Evolutionary conservation across 2,888 invertebrate genomes (phyloP).

Genomic region (Steromphala cineraria): DNA sequence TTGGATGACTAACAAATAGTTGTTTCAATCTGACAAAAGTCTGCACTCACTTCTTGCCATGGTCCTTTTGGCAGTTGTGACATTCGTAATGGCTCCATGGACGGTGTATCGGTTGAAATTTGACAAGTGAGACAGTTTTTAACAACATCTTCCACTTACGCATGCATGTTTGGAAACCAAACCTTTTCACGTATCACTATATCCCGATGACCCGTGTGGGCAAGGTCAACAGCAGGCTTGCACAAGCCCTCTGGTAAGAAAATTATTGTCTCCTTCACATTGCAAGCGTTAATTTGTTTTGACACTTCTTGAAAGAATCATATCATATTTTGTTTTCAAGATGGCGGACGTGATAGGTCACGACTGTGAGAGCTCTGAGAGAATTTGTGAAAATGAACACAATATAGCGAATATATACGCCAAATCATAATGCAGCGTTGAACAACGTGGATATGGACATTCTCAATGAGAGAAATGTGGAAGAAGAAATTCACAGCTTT

Average conservation of each 20-base stretch:
- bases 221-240: constrained; percentile 31
- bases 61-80: too few relatives aligned
- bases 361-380: too few relatives aligned
- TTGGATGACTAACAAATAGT: constrained; percentile 27
- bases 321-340: background rate
- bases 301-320: background rate
- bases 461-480: too few relatives aligned
- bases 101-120: background rate
- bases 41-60: background rate
- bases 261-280: background rate
- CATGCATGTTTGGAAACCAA: constrained; percentile 44
- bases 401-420: too few relatives aligned
- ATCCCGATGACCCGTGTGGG: constrained; percentile 44
- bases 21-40: constrained; percentile 33
- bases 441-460: too few relatives aligned
- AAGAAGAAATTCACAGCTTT: too few relatives aligned
- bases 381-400: too few relatives aligned
- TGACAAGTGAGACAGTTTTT: background rate
- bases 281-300: background rate
- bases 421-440: too few relatives aligned
- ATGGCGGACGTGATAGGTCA: too few relatives aligned
- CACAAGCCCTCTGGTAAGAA: constrained; percentile 29
- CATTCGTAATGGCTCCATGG: background rate
- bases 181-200: constrained; percentile 41
- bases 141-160: background rate